Evolutionary conservation across 64 coral and sea anemone species (phyloP).

Genomic region (Cladopsammia gracilis): DNA sequence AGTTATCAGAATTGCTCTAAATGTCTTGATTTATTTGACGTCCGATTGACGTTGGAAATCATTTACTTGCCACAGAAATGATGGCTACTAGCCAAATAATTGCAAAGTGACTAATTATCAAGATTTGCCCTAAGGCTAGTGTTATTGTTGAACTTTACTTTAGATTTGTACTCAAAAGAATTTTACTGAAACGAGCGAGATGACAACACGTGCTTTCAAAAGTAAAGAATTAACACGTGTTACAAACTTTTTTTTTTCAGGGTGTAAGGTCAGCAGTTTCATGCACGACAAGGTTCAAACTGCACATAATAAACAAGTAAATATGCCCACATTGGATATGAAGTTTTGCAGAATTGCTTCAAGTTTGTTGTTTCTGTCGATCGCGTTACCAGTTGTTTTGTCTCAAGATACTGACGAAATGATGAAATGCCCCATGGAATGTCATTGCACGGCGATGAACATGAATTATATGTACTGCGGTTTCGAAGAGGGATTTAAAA

Average conservation of each 20-base stretch:
- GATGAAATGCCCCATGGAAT: slow-evolving; percentile 23
- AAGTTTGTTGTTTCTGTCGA: slow-evolving; percentile 24
- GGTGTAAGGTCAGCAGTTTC: neutral
- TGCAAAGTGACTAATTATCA: slow-evolving; percentile 8
- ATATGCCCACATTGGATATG: neutral
- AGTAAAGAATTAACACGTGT: slow-evolving; percentile 19
- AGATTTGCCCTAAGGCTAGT: neutral
- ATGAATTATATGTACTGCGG: slow-evolving; percentile 52
- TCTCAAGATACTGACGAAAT: neutral
- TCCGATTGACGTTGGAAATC: neutral
- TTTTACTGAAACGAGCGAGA: neutral
- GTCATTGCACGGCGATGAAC: slow-evolving; percentile 26
- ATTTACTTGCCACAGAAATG: neutral
- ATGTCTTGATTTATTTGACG: neutral
- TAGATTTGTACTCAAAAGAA: neutral
- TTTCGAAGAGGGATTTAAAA: slow-evolving; percentile 24
- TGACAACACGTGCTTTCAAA: slow-evolving; percentile 2
- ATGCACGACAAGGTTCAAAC: neutral
- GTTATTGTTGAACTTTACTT: slow-evolving; percentile 6
- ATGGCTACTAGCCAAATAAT: neutral
- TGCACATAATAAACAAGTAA: neutral
- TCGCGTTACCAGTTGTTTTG: neutral
- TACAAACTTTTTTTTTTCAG: slow-evolving; percentile 37
- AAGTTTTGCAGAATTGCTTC: neutral
- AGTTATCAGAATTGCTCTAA: neutral